phyloP scores from a whole-genome alignment of 2,797 vertebrate genomes.

The Lepus oiostolus region DNA sequence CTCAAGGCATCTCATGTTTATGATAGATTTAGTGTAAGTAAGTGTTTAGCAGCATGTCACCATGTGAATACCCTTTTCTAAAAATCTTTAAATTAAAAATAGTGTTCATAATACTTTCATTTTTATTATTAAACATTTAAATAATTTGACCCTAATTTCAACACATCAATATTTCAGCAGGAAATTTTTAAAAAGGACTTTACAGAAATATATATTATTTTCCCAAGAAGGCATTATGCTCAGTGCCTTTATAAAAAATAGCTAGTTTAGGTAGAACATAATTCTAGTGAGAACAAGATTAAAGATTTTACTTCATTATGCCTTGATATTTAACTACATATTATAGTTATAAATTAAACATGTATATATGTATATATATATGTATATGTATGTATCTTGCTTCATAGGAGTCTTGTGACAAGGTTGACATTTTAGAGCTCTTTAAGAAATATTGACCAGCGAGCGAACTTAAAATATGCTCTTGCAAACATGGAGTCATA shows the following conservation, averaged over 20 bases:
- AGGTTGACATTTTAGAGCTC: not conserved
- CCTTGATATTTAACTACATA: not conserved
- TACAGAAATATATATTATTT: not conserved
- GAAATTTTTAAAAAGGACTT: not conserved
- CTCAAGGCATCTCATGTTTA: not conserved
- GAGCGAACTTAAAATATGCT: not conserved
- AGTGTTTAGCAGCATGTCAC: not conserved
- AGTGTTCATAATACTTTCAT: not conserved
- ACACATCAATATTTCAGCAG: not conserved
- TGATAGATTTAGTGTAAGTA: constrained; percentile 20
- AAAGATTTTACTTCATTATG: not conserved
- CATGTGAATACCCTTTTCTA: not conserved
- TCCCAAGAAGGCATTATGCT: not conserved
- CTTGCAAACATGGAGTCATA: not conserved
- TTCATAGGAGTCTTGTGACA: not conserved
- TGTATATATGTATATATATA: too few relatives aligned
- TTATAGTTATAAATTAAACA: not conserved
- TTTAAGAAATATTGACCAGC: not conserved
- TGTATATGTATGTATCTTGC: not conserved
- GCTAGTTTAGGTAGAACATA: not conserved
- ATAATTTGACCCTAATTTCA: not conserved
- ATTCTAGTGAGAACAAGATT: not conserved
- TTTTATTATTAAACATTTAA: not conserved
- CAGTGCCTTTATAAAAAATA: not conserved
- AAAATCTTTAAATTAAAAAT: not conserved